Evolutionary conservation across 2,113 vertebrate genomes (phyloP).

Genomic region (Laticauda colubrina): DNA sequence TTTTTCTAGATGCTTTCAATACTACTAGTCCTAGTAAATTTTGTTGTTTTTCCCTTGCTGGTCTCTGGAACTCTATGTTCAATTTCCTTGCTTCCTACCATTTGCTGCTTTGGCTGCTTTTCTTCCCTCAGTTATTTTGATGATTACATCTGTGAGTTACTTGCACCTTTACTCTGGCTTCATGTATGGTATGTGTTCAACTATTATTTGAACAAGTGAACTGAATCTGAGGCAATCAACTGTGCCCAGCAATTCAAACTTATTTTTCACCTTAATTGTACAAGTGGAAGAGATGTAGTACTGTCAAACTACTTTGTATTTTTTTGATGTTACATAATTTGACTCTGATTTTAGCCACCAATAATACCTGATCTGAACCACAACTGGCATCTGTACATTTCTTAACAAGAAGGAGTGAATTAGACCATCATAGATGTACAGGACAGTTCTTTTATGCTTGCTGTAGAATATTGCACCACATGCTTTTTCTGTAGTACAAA

Average conservation of each 20-base stretch:
- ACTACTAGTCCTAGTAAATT: neutral
- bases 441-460: neutral
- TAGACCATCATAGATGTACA: neutral
- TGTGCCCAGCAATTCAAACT: neutral
- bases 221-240: neutral
- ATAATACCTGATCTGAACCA: neutral
- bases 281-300: neutral
- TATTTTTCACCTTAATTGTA: neutral
- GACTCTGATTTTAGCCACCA: neutral
- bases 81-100: neutral
- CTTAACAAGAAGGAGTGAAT: neutral
- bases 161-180: neutral
- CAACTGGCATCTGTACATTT: neutral
- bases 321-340: neutral
- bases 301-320: neutral
- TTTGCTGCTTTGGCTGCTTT: neutral
- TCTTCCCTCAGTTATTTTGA: neutral
- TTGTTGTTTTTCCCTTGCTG: neutral
- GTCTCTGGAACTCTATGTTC: neutral
- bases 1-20: neutral
- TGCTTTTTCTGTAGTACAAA: neutral
- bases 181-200: neutral
- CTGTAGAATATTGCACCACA: neutral
- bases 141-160: neutral
- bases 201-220: neutral